Evolutionary conservation across 2,797 vertebrate species (phyloP), one percentile per base, ranked within the genome.

Genomic region (Neosilurus mollespiculum): DNA sequence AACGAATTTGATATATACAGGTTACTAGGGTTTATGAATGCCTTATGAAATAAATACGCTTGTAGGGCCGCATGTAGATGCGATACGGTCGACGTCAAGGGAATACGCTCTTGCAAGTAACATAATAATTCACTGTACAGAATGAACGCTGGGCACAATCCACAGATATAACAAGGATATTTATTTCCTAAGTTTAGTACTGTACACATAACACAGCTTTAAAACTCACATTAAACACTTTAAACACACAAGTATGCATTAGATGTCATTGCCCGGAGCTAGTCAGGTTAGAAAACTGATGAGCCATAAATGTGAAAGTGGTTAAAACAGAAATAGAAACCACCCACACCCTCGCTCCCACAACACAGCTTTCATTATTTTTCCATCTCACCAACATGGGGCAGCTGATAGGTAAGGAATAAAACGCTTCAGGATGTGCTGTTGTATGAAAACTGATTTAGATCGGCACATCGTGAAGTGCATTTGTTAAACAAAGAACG

Each of bases 221-320:
- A 12, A 84, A 80, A 87, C 81, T 84, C 73, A 56, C 84, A 87
- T 71, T 71, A 84, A 86, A 80, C 78, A 84, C 59, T 73, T 83
- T 83, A 86, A 83, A 62, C 82, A 83, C 64, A 81, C 75, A 71
- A 70, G 77, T 80, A 79, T 77, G 84, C 61, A 75, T 81, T 75
- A 70, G 59, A 73, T 84, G 77, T 71, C 80, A 62, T 82, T 64
- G 75, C 73, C 72, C 61, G 67, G 43, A 73, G 62, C 22, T 80
- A 83, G 61, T 65, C 61, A 64, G 77, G 54, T 64, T 66, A 64
- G 61, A 11, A 82, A 69, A 65, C 67, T 12, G 58, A 84, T 77
- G 51, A 84, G 81, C 54, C 78, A 61, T 78, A 76, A 81, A 83
- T 64, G 43, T 82, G 62, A 81, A 85, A 78, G 66, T 61, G 61